Percentiles rank a stretch among this genome's conserved stretches.
phyloP scores from a whole-genome alignment of 2,113 vertebrate genomes.

The Tachycineta bicolor region DNA sequence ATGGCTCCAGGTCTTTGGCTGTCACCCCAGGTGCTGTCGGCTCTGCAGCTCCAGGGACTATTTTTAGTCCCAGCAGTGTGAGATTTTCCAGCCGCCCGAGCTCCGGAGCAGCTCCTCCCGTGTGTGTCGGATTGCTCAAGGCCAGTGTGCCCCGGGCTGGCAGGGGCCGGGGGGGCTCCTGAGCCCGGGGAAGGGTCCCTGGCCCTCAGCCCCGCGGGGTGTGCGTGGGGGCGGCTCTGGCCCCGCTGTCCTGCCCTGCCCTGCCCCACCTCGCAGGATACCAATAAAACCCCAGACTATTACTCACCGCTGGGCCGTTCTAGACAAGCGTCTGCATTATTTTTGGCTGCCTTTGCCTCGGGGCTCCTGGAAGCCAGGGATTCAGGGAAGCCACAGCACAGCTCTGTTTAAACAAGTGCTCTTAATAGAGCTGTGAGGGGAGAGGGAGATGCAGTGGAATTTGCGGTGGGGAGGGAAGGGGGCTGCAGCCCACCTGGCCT shows the following conservation, averaged over 20 bases:
- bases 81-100: constrained; percentile 51
- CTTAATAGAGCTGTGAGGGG: constrained; percentile 32
- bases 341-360: constrained; percentile 75
- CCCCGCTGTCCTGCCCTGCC: constrained; percentile 44
- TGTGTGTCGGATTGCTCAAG: background rate
- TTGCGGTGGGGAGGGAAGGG: background rate
- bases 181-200: background rate
- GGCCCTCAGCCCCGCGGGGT: background rate
- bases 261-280: constrained; percentile 44
- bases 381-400: constrained; percentile 61
- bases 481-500: background rate
- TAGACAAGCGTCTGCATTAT: constrained; percentile 75
- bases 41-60: background rate
- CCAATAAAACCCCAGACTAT: constrained; percentile 76
- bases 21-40: constrained; percentile 39
- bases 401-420: constrained; percentile 60
- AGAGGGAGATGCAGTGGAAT: constrained; percentile 18
- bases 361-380: constrained; percentile 61
- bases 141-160: background rate
- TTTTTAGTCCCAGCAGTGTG: constrained; percentile 48
- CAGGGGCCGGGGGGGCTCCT: background rate
- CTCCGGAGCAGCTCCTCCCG: background rate
- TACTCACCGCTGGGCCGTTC: constrained; percentile 76
- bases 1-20: constrained; percentile 32
- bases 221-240: background rate